Base-by-base conservation (phyloP, 2,888 invertebrate genomes). In the Noctua janthina region DNA sequence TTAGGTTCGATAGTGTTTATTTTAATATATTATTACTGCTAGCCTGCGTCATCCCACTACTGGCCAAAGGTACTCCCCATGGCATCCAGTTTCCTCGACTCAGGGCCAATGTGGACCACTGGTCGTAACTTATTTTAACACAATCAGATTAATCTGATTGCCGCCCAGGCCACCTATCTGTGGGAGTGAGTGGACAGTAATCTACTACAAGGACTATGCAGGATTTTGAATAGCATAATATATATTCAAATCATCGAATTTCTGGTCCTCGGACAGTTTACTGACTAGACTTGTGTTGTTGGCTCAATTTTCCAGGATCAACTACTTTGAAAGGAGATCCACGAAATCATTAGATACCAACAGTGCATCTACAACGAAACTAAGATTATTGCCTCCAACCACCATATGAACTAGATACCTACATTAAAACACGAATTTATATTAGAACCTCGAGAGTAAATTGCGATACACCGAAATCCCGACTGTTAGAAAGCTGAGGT, bases 401-500 rank as follows among this genome's bases (percentile, higher is more conserved):
- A 43, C 66, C 23, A 54, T 2, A 17, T 80, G 76, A 51, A 43
- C 78, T 62, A 78, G 43, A 67, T 84, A 75, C 39, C 51, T 46
- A 78, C 23, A 77, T 76, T 43, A 59, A 6, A 77, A 43, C 39
- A 29, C 20, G 29, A 62, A 73, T 69, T 54, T 76, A 20, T 71
- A 74, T 59, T 56, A 84, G 67, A 77, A 73, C 62, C 74, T 79
- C 70, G 39, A 78, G n/a, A 67, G 29, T 15, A 72, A 84, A 68
- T 78, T 79, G n/a, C 68, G 68, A 46, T 59, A 56, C 71, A 20
- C 49, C 43, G 23, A 73, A 80, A 75, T 64, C 66, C 43, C 54
- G 46, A 13, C 39, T 20, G 73, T 81, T 84, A 88, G 87, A 88
- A 88, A 88, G 86, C 62, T 78, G 79, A 77, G 86, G 78, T 86